Evolutionary conservation across 2,888 invertebrate species (phyloP).

Genomic region (Spicauda simplicius): DNA sequence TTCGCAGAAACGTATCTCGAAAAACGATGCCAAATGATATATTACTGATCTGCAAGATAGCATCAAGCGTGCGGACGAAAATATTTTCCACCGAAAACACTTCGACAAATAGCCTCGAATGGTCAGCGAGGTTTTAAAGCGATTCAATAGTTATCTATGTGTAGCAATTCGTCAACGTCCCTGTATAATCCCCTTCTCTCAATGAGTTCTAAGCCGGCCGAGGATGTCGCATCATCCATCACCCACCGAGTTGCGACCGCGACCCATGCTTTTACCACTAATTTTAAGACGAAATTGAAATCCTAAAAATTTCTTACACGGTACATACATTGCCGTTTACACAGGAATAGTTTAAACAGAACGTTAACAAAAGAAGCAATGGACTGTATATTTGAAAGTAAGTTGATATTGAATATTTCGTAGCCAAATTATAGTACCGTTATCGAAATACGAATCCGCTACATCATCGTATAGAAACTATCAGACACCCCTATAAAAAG

Average conservation of each 20-base stretch:
- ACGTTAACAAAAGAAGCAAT: background rate
- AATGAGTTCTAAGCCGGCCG: slow-evolving; percentile 76
- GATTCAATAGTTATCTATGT: slow-evolving; percentile 76
- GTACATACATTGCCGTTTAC: slow-evolving; percentile 4
- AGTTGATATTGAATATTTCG: background rate
- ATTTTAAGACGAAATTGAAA: background rate
- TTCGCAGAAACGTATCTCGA: slow-evolving; percentile 11
- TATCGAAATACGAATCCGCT: slow-evolving; percentile 33
- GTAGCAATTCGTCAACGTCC: slow-evolving; percentile 80
- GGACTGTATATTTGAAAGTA: background rate
- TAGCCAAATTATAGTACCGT: background rate
- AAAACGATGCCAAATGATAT: slow-evolving; percentile 34
- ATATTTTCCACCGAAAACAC: slow-evolving; percentile 34
- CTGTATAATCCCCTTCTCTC: slow-evolving; percentile 75
- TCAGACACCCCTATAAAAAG: slow-evolving; percentile 35
- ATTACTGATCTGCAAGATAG: slow-evolving; percentile 31
- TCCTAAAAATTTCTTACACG: background rate
- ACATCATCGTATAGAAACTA: slow-evolving; percentile 37
- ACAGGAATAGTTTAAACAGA: background rate
- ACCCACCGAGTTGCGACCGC: slow-evolving; percentile 58
- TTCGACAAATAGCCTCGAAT: slow-evolving; percentile 36
- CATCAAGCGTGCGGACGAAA: slow-evolving; percentile 31
- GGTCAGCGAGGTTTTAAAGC: slow-evolving; percentile 67
- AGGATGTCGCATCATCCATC: slow-evolving; percentile 78
- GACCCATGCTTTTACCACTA: slow-evolving; percentile 47